Base-by-base conservation (phyloP, 2,888 invertebrate genomes). In the Ellobium chinense region DNA sequence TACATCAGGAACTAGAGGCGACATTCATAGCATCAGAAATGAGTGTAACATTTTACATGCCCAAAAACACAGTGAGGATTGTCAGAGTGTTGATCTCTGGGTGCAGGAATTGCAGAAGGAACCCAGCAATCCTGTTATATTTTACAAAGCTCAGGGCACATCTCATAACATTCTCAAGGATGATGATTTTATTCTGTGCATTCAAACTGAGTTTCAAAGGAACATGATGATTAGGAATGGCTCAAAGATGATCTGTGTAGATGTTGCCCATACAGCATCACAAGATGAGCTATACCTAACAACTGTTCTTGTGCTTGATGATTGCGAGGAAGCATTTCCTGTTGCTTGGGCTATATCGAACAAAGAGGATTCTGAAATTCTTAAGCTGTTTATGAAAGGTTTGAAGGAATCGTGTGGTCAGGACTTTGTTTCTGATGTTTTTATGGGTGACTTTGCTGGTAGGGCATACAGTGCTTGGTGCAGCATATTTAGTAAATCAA, bases 341-440 rank as follows among this genome's bases (percentile, higher is more conserved):
- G 66, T 66, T 24, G 76, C 76, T 12, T 76, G 76, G 76, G 76
- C 76, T 2, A 76, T 76, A n/a, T 65, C 76, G 18, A 76, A 76
- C 31, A 34, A 46, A 37, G 65, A 76, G 31, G 76, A 76, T 54
- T 9, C 66, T 14, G 14, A 7, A n/a, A n/a, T 58, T 12, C 27
- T 73, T 7, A n/a, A 31, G 21, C 24, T 73, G 21, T 73, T 73
- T n/a, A 31, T 73, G 34, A 14, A 73, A n/a, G 58, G 58, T 63
- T 46, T 78, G 12, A 60, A 24, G n/a, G 66, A 36, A 29, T 9
- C 69, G n/a, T 60, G 70, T 69, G 69, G 37, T 12, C 66, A 66
- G 37, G 68, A 68, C 21, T 56, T 68, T 58, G 24, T 12, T n/a
- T 56, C 58, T n/a, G 9, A 66, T 12, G 14, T 56, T 58, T 68